Evolutionary conservation across 2,797 vertebrate genomes (phyloP), one percentile per base, ranked within the genome.

Genomic region (Capromys pilorides): DNA sequence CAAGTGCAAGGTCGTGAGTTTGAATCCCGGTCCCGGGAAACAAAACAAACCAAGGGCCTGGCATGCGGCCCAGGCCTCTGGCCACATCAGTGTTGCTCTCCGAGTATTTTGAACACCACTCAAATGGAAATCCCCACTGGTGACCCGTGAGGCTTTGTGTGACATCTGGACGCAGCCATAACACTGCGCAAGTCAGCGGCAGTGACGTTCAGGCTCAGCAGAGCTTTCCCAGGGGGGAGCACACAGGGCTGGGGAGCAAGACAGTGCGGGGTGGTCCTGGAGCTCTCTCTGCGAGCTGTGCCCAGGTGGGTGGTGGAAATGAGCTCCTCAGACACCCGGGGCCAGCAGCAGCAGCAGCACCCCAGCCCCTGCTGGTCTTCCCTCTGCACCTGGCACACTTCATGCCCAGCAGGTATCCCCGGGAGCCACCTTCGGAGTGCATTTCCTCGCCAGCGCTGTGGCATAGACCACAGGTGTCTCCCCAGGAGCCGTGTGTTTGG

Each of bases 101-200:
- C 16, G 3, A 21, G 13, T 33, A 62, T 39, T 90, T 73, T 45
- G 73, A 86, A 41, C 7, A 79, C 59, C 4, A n/a, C n/a, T n/a
- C 2, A 39, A 28, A 24, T 24, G 62, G 3, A 61, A 91, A 95
- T 33, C 12, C 18, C 94, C 77, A 31, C 26, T 49, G 1, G 54
- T 91, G 94, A 41, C 11, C 5, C 83, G 12, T 24, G 69, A 71
- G 69, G n/a, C n/a, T 36, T 67, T 67, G 33, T n/a, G 67, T 33
- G 67, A n/a, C n/a, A 21, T 69, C 67, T 36, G 9, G 67, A 36
- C n/a, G 21, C n/a, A 21, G 21, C 69, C 69, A 5, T 71, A 77
- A 94, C 89, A 21, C n/a, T 64, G 39, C n/a, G 54, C 54, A 96
- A 93, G 82, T 81, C 87, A 91, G 78, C 33, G 94, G 82, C n/a